Evolutionary conservation across 2,888 invertebrate species (phyloP), one percentile per base, ranked within the genome.

Genomic region (Trachelus tabidus): DNA sequence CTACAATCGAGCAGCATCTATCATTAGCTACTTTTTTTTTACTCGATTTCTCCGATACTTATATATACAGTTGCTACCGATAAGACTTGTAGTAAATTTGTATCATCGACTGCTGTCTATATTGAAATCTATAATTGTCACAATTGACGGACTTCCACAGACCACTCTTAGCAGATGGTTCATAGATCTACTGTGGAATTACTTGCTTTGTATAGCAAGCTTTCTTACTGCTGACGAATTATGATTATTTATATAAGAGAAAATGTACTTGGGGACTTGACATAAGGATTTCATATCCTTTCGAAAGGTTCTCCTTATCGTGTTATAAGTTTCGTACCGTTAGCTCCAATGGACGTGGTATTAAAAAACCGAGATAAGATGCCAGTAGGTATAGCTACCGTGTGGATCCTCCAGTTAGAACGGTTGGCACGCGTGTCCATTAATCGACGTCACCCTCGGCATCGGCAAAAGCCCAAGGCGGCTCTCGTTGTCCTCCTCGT

Each of bases 401-500:
- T 56, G 56, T 23, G 23, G 56, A 56, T 56, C 9, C 56, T 56
- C 56, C 56, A 23, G 23, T 56, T 56, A 56, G 56, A 56, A 56
- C 56, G 56, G 56, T 23, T 23, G 56, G 56, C 56, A 56, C 56
- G 56, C 56, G 56, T 56, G 23, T 71, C 31, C 31, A 71, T 71
- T 71, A 71, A 71, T 71, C 71, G 71, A 71, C 71, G 71, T 74
- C 74, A 37, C 37, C 74, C 37, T 34, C 34, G 35, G 30, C 23
- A 34, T 30, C 35, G 37, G 6, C 35, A 74, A 34, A 34, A 6
- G 74, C 74, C n/a, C 74, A 34, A 15, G 71, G 34, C 56, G 23
- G 23, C 23, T 56, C 56, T 56, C 56, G 56, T 56, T 56, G 56
- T 56, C 56, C 56, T 56, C 73, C 23, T 69, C 68, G 68, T 75